Conservation (phyloP, 2,113 vertebrate genomes). For the Ctenomys sociabilis region DNA sequence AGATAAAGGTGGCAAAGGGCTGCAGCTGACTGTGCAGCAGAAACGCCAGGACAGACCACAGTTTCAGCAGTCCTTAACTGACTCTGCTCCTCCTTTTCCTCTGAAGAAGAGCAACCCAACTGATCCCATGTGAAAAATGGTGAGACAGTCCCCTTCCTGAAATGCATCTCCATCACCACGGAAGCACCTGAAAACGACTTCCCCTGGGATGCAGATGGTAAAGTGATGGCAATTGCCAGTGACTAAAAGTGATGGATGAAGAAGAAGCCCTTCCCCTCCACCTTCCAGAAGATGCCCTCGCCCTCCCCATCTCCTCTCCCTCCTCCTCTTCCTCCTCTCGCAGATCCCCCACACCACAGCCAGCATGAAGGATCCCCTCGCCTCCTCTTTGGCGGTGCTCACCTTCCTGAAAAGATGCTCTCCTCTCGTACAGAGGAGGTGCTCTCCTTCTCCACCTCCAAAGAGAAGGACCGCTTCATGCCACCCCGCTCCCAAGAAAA, state of each 20-base stretch:
- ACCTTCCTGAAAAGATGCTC: no score
- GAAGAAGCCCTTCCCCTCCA: no score
- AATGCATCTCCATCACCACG: conserved; percentile 92
- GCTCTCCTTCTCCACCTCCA: no score
- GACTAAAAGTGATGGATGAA: conserved; percentile 85
- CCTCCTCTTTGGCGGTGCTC: no score
- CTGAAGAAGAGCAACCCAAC: conserved; percentile 95
- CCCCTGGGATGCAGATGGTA: conserved; percentile 94
- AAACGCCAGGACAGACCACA: conserved; percentile 97
- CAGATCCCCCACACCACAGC: no score
- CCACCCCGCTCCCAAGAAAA: no score
- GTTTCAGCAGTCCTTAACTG: conserved; percentile 98
- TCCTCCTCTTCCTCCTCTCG: no score
- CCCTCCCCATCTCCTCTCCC: no score
- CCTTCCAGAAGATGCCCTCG: no score
- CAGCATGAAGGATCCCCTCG: no score
- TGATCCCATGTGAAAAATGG: conserved; percentile 94
- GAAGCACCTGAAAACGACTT: conserved; percentile 92
- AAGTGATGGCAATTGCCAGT: conserved; percentile 91
- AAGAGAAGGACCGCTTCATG: no score
- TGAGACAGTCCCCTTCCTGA: conserved; percentile 91
- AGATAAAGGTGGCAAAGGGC: conserved; percentile 96
- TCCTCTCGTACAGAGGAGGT: no score
- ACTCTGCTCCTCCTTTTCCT: conserved; percentile 96
- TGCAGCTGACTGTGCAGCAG: conserved; percentile 97